phyloP scores from a whole-genome alignment of 2,113 vertebrate species.

The Pterophyllum scalare region DNA sequence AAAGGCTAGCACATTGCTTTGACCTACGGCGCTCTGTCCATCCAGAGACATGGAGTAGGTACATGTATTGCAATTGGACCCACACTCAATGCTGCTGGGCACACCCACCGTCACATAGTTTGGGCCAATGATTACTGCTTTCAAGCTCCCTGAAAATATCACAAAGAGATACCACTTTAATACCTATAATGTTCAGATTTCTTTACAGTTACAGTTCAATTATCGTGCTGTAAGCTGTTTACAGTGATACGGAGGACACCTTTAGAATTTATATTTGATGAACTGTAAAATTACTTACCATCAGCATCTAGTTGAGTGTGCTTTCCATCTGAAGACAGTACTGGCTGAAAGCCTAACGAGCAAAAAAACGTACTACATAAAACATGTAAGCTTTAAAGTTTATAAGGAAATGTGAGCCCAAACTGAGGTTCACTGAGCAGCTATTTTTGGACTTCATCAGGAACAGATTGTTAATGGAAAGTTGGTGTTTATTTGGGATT shows the following conservation, averaged over 20 bases:
- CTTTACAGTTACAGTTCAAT: neutral
- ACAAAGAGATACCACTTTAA: neutral
- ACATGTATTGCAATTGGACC: constrained; percentile 15
- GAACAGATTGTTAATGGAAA: accelerated
- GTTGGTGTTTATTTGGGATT: neutral
- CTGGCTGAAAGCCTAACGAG: constrained; percentile 39
- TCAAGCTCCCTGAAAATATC: constrained; percentile 33
- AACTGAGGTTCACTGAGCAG: neutral
- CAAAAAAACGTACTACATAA: neutral
- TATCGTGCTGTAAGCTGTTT: accelerated
- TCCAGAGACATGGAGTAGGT: constrained; percentile 53
- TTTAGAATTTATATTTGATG: neutral
- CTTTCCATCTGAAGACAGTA: neutral
- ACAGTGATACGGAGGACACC: neutral
- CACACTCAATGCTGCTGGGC: constrained; percentile 47
- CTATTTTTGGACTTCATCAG: no score
- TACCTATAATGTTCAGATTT: neutral
- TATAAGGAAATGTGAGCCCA: neutral
- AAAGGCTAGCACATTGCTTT: constrained; percentile 42
- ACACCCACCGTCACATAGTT: constrained; percentile 61
- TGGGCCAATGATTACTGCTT: constrained; percentile 23
- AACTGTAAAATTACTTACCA: constrained; percentile 1
- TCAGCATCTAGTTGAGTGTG: neutral
- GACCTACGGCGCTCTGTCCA: neutral
- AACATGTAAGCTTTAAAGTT: neutral